These are phyloP conservation scores for Crenuchus spilurus DNA, from an alignment of 2,797 vertebrate species.

Conservation along the genomic window DNA sequence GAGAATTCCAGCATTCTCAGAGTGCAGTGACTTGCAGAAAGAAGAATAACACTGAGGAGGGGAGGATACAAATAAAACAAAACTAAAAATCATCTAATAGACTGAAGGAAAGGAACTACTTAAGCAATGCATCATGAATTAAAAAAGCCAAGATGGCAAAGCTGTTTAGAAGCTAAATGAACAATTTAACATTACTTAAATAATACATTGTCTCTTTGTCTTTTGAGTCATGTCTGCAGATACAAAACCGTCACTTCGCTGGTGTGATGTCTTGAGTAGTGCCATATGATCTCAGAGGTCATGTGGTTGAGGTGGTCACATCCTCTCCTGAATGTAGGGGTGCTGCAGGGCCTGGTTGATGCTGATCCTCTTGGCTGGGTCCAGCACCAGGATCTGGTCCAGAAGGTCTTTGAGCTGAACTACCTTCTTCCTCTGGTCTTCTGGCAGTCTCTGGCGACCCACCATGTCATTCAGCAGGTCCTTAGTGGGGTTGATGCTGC, in stretches of 20 bases:
- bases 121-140: conserved; percentile 12
- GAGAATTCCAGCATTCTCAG: background rate
- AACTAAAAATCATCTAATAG: background rate
- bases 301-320: conserved; percentile 72
- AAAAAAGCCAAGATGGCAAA: conserved; percentile 24
- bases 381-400: conserved; percentile 97
- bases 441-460: conserved; percentile 94
- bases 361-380: conserved; percentile 98
- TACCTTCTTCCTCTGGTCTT: conserved; percentile 99
- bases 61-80: background rate
- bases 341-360: conserved; percentile 99
- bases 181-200: conserved; percentile 19
- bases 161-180: background rate
- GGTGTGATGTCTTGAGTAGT: conserved; percentile 42
- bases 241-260: conserved; percentile 51
- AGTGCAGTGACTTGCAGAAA: background rate
- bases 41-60: background rate
- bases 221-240: conserved; percentile 47
- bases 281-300: conserved; percentile 35
- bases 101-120: background rate
- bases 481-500: conserved; percentile 99
- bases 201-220: conserved; percentile 47
- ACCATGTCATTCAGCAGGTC: conserved; percentile 96
- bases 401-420: conserved; percentile 97
- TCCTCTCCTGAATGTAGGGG: conserved; percentile 99